Base-by-base conservation (phyloP, 2,888 invertebrate species). In the Corbicula japonica region DNA sequence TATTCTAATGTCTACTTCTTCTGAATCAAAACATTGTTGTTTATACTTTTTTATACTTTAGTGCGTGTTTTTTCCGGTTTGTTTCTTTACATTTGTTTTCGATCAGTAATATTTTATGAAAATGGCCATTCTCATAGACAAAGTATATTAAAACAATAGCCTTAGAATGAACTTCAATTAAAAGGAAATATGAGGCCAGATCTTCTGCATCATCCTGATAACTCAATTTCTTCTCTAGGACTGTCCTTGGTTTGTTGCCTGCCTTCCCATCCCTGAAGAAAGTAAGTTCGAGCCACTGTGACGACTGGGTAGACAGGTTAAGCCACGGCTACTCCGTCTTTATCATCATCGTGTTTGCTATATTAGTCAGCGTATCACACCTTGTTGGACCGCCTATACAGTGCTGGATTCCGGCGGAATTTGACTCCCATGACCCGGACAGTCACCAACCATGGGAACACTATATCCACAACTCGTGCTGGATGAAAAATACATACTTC, bases 391-490 rank as follows among this genome's bases (percentile, higher is more conserved):
- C 30, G 66, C 89, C 90, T 0, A 90, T 90, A 18, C 88, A 90
- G 46, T 90, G 90, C 71, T 90, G 89, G 89, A 84, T 80, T 18
- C 88, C 88, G 1, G 87, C 87, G 0, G 82, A 89, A 26, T 87
- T 84, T 34, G 68, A 81, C 88, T 41, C 26, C n/a, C 78, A 80
- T n/a, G 93, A 94, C 18, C 68, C 76, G 12, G 92, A 92, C 35
- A 93, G 93, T 35, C 94, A 94, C 30, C 10, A 28, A 15, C 72
- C 80, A 21, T 86, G 83, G 90, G 92, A 93, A 74, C 93, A 93
- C 69, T 94, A 94, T 87, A 92, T 94, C n/a, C 94, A 94, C 85
- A 94, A 94, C 89, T 94, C 94, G 80, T 94, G 94, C 89, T 94
- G 94, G 94, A 93, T 94, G 26, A 92, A 93, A 74, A 94, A 94